phyloP scores from a whole-genome alignment of 2,888 invertebrate species.

The Syritta pipiens region DNA sequence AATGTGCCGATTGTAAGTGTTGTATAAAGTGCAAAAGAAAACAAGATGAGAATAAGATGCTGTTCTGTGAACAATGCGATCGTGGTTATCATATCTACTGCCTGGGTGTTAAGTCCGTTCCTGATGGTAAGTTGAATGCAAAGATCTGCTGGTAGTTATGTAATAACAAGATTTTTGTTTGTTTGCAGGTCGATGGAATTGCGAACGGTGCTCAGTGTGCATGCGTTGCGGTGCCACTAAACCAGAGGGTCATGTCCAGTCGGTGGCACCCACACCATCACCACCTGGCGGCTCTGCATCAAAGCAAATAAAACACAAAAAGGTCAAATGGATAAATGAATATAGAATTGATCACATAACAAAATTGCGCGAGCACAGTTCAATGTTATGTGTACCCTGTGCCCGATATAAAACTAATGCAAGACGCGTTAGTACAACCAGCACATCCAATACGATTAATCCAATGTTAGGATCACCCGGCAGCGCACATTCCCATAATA shows the following conservation, averaged over 20 bases:
- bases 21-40: slow-evolving; percentile 91
- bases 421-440: slow-evolving; percentile 65
- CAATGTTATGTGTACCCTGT: slow-evolving; percentile 82
- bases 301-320: slow-evolving; percentile 74
- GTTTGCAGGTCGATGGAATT: slow-evolving; percentile 90
- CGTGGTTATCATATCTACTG: slow-evolving; percentile 96
- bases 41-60: slow-evolving; percentile 93
- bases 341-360: slow-evolving; percentile 78
- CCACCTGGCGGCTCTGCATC: slow-evolving; percentile 52
- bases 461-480: slow-evolving; percentile 18
- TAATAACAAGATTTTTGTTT: background rate
- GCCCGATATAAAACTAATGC: slow-evolving; percentile 74
- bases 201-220: slow-evolving; percentile 88
- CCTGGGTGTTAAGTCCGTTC: slow-evolving; percentile 89
- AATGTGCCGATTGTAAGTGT: slow-evolving; percentile 95
- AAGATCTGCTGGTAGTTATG: background rate
- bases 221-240: slow-evolving; percentile 83
- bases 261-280: slow-evolving; percentile 71
- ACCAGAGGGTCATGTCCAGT: slow-evolving; percentile 78
- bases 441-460: slow-evolving; percentile 34
- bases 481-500: slow-evolving; percentile 39
- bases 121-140: slow-evolving; percentile 82
- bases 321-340: slow-evolving; percentile 78
- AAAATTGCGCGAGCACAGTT: slow-evolving; percentile 77
- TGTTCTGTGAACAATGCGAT: slow-evolving; percentile 97